phyloP scores from a whole-genome alignment of 2,888 invertebrate genomes.

The Netelia melanura region DNA sequence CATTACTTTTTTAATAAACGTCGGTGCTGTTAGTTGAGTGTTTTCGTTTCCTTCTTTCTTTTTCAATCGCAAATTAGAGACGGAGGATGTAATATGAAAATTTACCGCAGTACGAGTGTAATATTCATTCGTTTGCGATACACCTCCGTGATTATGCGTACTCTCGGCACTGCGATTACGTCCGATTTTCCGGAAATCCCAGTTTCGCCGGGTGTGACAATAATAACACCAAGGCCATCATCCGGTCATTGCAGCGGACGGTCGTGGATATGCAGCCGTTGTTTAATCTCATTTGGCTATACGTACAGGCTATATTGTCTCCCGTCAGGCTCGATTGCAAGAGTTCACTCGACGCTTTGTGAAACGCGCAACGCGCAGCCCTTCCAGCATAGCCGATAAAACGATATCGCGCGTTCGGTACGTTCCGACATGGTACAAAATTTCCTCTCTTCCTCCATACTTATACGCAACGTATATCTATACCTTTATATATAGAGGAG shows the following conservation, averaged over 20 bases:
- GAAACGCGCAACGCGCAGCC: constrained; percentile 39
- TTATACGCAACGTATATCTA: background rate
- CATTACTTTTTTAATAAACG: background rate
- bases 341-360: constrained; percentile 52
- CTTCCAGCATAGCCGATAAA: constrained; percentile 56
- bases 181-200: constrained; percentile 43
- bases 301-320: constrained; percentile 3
- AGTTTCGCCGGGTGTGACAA: constrained; percentile 46
- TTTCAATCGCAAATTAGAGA: background rate
- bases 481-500: background rate
- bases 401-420: constrained; percentile 55
- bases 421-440: constrained; percentile 24
- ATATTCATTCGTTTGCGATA: constrained; percentile 24
- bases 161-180: constrained; percentile 49
- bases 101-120: background rate
- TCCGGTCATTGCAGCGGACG: background rate
- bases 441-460: constrained; percentile 2
- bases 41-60: background rate
- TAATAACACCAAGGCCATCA: constrained; percentile 47
- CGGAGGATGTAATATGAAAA: background rate
- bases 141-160: constrained; percentile 36
- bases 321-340: background rate
- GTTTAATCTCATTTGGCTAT: constrained; percentile 60
- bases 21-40: too few relatives aligned
- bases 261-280: constrained; percentile 31